A percentile compares a stretch with the other conserved stretches of the same genome.
These are phyloP conservation scores for Digitonthophagus gazella DNA, from an alignment of 2,888 invertebrate genomes.

Conservation along the genomic window DNA sequence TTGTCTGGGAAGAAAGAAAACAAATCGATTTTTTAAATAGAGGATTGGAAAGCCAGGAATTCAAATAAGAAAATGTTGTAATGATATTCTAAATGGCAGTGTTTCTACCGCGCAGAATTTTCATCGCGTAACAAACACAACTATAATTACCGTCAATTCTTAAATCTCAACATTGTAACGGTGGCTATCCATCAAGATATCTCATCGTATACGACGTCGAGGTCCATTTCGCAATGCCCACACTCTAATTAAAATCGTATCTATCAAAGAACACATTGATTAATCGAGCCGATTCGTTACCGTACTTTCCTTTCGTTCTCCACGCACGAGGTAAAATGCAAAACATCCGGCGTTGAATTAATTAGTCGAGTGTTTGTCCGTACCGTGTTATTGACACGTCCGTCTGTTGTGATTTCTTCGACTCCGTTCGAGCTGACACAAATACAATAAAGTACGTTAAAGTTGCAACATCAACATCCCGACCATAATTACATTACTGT, in stretches of 20 bases:
- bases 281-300: slow-evolving; percentile 18
- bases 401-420: background rate
- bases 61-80: too few relatives aligned
- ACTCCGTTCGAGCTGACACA: background rate
- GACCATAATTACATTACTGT: background rate
- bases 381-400: background rate
- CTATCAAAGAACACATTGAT: slow-evolving; percentile 19
- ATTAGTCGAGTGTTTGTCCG: too few relatives aligned
- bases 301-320: slow-evolving; percentile 5
- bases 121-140: background rate
- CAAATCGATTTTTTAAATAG: too few relatives aligned
- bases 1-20: background rate
- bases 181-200: background rate
- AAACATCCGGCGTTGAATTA: slow-evolving; percentile 3
- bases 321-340: slow-evolving; percentile 5
- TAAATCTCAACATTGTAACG: background rate
- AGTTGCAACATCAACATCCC: background rate
- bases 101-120: too few relatives aligned
- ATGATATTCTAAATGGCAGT: too few relatives aligned
- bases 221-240: slow-evolving; percentile 11
- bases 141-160: background rate
- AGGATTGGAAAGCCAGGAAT: too few relatives aligned
- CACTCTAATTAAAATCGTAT: slow-evolving; percentile 22
- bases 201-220: background rate
- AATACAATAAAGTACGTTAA: background rate